Conservation (phyloP, 2,888 invertebrate genomes). For the Boloria selene region DNA sequence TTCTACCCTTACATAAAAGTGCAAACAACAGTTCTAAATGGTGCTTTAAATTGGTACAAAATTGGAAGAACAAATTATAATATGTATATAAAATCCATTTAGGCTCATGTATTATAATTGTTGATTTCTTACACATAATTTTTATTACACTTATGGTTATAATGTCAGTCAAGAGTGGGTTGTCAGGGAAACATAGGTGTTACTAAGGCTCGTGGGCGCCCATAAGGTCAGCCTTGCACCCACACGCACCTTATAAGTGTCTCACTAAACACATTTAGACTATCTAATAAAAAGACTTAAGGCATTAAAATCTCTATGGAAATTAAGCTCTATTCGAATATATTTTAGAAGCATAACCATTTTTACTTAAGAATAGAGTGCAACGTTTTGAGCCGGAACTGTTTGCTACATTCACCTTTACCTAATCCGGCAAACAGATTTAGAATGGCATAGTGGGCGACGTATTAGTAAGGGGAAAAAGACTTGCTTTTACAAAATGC, state of each 20-base stretch:
- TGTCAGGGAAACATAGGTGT: conserved; percentile 76
- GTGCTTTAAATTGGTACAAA: too few relatives aligned
- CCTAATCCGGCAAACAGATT: conserved; percentile 80
- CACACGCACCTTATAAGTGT: conserved; percentile 76
- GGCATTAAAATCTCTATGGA: conserved; percentile 39
- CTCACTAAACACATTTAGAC: conserved; percentile 52
- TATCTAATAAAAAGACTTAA: conserved; percentile 44
- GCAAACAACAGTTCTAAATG: too few relatives aligned
- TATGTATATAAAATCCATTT: not conserved
- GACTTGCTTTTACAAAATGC: conserved; percentile 26
- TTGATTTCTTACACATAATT: conserved; percentile 19
- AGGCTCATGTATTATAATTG: too few relatives aligned
- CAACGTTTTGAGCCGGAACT: conserved; percentile 48
- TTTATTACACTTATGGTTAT: conserved; percentile 58
- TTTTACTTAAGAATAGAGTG: conserved; percentile 22
- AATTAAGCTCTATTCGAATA: conserved; percentile 41
- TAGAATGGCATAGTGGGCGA: conserved; percentile 77
- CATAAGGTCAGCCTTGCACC: conserved; percentile 82
- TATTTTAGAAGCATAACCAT: conserved; percentile 25
- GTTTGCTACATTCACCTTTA: conserved; percentile 81
- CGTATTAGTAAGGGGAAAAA: conserved; percentile 55
- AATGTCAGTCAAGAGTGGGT: conserved; percentile 68
- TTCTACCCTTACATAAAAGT: too few relatives aligned
- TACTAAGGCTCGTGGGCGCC: conserved; percentile 73
- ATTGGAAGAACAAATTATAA: not conserved